A percentile compares a stretch with the other conserved stretches of the same genome.
Evolutionary conservation across 1,140 invertebrate genomes (phyloP).

Genomic region (Trichoplusia ni): DNA sequence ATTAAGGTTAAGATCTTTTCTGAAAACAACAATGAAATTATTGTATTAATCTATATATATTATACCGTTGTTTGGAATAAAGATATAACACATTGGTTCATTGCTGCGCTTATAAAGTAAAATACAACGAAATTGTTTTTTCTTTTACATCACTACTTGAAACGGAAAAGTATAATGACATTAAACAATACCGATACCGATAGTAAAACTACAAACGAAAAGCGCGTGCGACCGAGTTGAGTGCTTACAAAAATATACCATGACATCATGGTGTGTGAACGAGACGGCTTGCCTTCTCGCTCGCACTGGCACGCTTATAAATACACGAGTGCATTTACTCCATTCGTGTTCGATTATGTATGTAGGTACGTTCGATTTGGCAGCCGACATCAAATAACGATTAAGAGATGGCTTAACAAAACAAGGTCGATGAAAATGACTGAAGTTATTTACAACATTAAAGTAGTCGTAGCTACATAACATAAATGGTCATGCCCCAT

Average conservation of each 20-base stretch:
- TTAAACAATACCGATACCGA: slow-evolving; percentile 47
- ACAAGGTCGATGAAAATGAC: slow-evolving; percentile 23
- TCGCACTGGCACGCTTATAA: slow-evolving; percentile 63
- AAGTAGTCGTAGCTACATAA: slow-evolving; percentile 1
- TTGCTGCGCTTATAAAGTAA: too few species aligned
- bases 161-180: slow-evolving; percentile 11
- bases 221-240: slow-evolving; percentile 61
- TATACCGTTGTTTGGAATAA: too few species aligned
- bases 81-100: too few species aligned
- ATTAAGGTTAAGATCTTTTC: too few species aligned
- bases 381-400: slow-evolving; percentile 24
- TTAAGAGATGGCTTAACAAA: slow-evolving; percentile 17
- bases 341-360: slow-evolving; percentile 63
- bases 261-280: slow-evolving; percentile 78
- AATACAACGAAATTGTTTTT: not conserved
- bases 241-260: slow-evolving; percentile 76
- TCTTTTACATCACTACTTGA: slow-evolving; percentile 14
- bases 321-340: slow-evolving; percentile 73
- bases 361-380: slow-evolving; percentile 23
- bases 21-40: too few species aligned
- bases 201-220: slow-evolving; percentile 64
- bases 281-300: slow-evolving; percentile 49
- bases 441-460: slow-evolving; percentile 19
- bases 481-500: slow-evolving; percentile 42
- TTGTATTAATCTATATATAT: too few species aligned